These are phyloP conservation scores for Hipparchia semele DNA, from an alignment of 2,888 invertebrate genomes.

Conservation along the genomic window DNA sequence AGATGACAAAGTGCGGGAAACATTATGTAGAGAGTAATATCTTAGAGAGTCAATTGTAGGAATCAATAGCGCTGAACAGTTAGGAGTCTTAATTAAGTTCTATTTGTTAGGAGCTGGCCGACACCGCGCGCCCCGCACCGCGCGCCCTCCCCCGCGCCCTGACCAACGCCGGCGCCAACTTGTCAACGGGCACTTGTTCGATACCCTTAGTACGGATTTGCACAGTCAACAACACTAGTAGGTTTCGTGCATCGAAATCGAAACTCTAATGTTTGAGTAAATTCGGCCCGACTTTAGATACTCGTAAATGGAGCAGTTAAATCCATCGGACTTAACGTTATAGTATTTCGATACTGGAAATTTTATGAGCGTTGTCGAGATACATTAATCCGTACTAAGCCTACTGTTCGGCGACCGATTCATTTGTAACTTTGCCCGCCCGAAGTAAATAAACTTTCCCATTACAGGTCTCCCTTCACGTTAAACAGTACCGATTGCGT, in stretches of 20 bases:
- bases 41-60: not conserved
- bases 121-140: not conserved
- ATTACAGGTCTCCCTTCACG: not conserved
- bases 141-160: not conserved
- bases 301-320: too few relatives aligned
- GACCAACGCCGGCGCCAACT: too few relatives aligned
- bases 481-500: not conserved
- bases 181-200: too few relatives aligned
- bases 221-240: too few relatives aligned
- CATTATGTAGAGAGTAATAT: not conserved
- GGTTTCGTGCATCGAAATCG: too few relatives aligned
- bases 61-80: not conserved
- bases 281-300: too few relatives aligned
- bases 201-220: too few relatives aligned
- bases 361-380: too few relatives aligned
- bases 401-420: not conserved
- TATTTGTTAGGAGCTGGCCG: not conserved
- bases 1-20: not conserved
- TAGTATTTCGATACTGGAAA: too few relatives aligned
- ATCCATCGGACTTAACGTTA: too few relatives aligned
- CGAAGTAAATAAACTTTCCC: not conserved
- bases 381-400: too few relatives aligned
- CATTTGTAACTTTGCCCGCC: not conserved
- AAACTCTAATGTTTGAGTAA: too few relatives aligned
- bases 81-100: constrained; percentile 7